Percentiles rank a stretch among this genome's conserved stretches.
These are phyloP conservation scores for Pinctada fucata DNA, from an alignment of 2,888 invertebrate genomes.

Conservation along the genomic window DNA sequence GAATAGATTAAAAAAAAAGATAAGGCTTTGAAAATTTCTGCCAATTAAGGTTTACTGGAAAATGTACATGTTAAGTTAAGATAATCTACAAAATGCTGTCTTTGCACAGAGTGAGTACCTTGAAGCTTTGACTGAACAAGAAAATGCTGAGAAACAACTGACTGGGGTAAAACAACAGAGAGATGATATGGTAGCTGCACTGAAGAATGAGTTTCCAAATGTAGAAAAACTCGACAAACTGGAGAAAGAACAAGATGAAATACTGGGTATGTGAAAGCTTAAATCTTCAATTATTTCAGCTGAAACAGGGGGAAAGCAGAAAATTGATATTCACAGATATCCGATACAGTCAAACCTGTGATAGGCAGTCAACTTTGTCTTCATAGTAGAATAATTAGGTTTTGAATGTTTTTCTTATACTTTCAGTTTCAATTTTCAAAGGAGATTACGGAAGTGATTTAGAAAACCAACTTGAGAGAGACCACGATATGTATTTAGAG, in stretches of 20 bases:
- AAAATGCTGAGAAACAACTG: slow-evolving; percentile 76
- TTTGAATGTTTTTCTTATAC: not conserved
- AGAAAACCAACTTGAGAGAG: slow-evolving; percentile 79
- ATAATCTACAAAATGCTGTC: no score
- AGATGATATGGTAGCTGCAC: slow-evolving; percentile 67
- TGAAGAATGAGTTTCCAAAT: slow-evolving; percentile 71
- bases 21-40: no score
- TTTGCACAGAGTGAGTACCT: slow-evolving; percentile 75
- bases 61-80: no score
- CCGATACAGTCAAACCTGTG: no score
- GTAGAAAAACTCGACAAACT: slow-evolving; percentile 76
- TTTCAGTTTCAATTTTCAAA: slow-evolving; percentile 78
- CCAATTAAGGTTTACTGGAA: no score
- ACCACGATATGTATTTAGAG: slow-evolving; percentile 78
- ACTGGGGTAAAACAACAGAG: slow-evolving; percentile 71
- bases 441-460: slow-evolving; percentile 79
- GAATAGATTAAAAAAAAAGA: no score
- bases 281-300: not conserved
- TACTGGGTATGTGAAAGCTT: slow-evolving; percentile 75
- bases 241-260: slow-evolving; percentile 77
- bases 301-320: no score
- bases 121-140: slow-evolving; percentile 76
- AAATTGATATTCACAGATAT: no score
- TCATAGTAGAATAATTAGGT: no score
- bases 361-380: no score